These are phyloP conservation scores for Aspidapion aeneum DNA, from an alignment of 2,888 invertebrate species.

Conservation along the genomic window DNA sequence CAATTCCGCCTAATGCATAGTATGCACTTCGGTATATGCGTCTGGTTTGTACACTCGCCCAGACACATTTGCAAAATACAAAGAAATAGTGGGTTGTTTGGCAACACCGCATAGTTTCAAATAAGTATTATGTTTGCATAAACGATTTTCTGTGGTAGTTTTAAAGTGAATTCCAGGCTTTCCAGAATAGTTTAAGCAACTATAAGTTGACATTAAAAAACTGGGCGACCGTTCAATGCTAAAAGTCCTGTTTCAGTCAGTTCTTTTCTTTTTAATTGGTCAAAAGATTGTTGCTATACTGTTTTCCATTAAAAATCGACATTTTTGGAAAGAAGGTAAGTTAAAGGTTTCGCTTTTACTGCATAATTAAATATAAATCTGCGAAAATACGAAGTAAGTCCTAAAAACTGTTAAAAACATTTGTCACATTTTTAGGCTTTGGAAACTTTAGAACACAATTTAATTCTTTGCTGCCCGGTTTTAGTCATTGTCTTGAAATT, in stretches of 20 bases:
- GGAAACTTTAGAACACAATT: slow-evolving; percentile 28
- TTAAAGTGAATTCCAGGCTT: too few relatives aligned
- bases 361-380: slow-evolving; percentile 31
- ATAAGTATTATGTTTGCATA: too few relatives aligned
- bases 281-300: slow-evolving; percentile 18
- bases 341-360: slow-evolving; percentile 27
- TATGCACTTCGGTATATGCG: slow-evolving; percentile 33
- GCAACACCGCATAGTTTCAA: too few relatives aligned
- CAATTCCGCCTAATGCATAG: slow-evolving; percentile 32
- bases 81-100: too few relatives aligned
- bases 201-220: too few relatives aligned
- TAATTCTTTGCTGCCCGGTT: slow-evolving; percentile 29
- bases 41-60: slow-evolving; percentile 27
- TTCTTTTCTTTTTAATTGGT: slow-evolving; percentile 9
- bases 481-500: slow-evolving; percentile 2
- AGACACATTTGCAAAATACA: too few relatives aligned
- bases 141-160: too few relatives aligned
- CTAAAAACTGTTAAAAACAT: slow-evolving; percentile 32
- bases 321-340: slow-evolving; percentile 17
- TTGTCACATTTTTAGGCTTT: slow-evolving; percentile 24
- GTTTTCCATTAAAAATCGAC: slow-evolving; percentile 13
- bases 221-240: too few relatives aligned
- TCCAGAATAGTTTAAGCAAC: too few relatives aligned
- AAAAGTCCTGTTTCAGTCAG: slow-evolving; percentile 19
- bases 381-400: slow-evolving; percentile 32